phyloP scores from a whole-genome alignment of 2,113 vertebrate genomes.

The Dolichallabes microphthalmus region DNA sequence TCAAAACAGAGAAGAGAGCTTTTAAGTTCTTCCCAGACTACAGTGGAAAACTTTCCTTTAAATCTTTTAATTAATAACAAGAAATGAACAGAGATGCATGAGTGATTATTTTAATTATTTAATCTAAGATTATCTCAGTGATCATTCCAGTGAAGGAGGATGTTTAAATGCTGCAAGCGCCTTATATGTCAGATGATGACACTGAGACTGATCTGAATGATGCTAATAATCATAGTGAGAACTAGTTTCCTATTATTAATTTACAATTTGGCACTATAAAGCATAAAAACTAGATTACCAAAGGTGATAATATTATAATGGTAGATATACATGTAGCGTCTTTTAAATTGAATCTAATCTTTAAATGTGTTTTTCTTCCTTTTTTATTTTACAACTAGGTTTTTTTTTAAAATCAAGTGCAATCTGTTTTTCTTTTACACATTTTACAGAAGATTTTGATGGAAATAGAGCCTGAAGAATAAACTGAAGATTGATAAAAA shows the following conservation, averaged over 20 bases:
- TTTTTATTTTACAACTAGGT: neutral
- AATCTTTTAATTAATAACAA: neutral
- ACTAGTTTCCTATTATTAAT: neutral
- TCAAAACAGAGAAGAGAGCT: constrained; percentile 2
- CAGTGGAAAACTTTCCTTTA: neutral
- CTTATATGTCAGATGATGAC: neutral
- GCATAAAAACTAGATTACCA: neutral
- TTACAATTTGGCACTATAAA: neutral
- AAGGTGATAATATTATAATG: neutral
- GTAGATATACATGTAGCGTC: neutral
- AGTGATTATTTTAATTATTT: neutral
- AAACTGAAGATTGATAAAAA: neutral
- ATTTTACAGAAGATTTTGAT: neutral
- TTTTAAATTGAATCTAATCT: neutral
- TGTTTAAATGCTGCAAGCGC: neutral
- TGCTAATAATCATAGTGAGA: neutral
- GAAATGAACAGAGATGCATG: neutral
- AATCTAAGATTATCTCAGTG: neutral
- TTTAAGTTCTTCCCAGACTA: neutral
- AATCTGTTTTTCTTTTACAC: neutral
- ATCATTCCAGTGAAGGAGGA: neutral
- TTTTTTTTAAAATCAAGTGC: neutral
- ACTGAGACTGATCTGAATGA: neutral
- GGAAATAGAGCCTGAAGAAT: neutral
- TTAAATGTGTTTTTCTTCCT: neutral